Evolutionary conservation across 2,888 invertebrate species (phyloP).

Genomic region (Periphyllus acericola): DNA sequence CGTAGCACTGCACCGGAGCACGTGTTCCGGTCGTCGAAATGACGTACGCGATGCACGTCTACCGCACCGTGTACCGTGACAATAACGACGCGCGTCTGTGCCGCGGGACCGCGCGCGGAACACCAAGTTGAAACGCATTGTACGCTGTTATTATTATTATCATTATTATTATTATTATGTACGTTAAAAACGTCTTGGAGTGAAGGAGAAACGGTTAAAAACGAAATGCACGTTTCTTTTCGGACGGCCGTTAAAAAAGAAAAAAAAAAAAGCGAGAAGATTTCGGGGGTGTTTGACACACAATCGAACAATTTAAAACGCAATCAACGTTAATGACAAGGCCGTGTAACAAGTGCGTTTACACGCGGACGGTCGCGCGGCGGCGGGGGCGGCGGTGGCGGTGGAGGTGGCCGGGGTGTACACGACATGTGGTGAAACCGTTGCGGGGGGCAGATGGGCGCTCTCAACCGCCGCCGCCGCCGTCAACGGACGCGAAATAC

Average conservation of each 20-base stretch:
- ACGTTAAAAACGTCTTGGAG: constrained; percentile 35
- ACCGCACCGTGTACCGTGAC: too few relatives aligned
- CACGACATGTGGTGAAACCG: constrained; percentile 61
- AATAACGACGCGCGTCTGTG: too few relatives aligned
- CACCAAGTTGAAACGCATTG: too few relatives aligned
- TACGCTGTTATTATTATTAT: too few relatives aligned
- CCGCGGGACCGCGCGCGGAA: too few relatives aligned
- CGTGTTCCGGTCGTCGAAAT: too few relatives aligned
- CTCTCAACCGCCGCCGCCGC: constrained; percentile 26
- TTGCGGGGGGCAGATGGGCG: constrained; percentile 59
- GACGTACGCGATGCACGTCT: too few relatives aligned
- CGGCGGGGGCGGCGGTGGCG: constrained; percentile 24
- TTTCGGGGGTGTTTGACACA: constrained; percentile 60
- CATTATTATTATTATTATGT: not conserved
- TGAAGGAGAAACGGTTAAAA: constrained; percentile 34
- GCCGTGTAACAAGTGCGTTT: constrained; percentile 61
- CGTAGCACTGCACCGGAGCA: too few relatives aligned
- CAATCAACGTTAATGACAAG: constrained; percentile 61
- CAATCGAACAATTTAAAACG: constrained; percentile 60
- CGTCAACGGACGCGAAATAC: constrained; percentile 61
- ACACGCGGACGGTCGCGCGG: not conserved
- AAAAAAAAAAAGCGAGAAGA: constrained; percentile 23
- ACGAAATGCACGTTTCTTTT: constrained; percentile 2
- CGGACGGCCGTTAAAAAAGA: constrained; percentile 26
- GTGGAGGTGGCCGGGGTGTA: constrained; percentile 1